Percentiles rank a stretch among this genome's conserved stretches.
phyloP scores from a whole-genome alignment of 2,113 vertebrate genomes.

The Crotalus viridis region DNA sequence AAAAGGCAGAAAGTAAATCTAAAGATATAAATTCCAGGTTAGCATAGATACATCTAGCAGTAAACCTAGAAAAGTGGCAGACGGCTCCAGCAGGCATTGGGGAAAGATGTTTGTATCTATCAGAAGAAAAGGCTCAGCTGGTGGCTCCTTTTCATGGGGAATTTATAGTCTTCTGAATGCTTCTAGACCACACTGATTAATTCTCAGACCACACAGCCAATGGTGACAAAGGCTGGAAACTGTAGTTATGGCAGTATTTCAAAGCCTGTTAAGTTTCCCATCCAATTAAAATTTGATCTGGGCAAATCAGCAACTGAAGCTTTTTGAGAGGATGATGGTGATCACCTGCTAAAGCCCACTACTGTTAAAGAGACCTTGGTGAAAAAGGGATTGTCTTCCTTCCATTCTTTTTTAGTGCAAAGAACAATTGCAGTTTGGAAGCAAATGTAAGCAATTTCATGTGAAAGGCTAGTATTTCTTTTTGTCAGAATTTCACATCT shows the following conservation, averaged over 20 bases:
- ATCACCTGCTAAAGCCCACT: background rate
- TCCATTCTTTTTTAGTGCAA: background rate
- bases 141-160: background rate
- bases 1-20: background rate
- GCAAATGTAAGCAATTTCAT: background rate
- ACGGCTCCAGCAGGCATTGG: background rate
- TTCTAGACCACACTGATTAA: background rate
- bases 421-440: background rate
- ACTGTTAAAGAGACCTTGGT: background rate
- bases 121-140: background rate
- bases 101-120: background rate
- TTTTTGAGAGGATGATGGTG: background rate
- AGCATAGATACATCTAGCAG: background rate
- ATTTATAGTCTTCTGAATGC: background rate
- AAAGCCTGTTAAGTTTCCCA: background rate
- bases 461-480: background rate
- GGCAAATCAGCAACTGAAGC: background rate
- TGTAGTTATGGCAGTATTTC: background rate
- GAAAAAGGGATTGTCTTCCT: background rate
- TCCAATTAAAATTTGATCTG: background rate
- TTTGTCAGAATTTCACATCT: background rate
- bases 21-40: background rate
- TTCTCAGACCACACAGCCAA: background rate
- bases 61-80: background rate
- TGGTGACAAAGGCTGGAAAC: background rate